Conservation (phyloP, 2,113 vertebrate species). For the Myiozetetes cayanensis region DNA sequence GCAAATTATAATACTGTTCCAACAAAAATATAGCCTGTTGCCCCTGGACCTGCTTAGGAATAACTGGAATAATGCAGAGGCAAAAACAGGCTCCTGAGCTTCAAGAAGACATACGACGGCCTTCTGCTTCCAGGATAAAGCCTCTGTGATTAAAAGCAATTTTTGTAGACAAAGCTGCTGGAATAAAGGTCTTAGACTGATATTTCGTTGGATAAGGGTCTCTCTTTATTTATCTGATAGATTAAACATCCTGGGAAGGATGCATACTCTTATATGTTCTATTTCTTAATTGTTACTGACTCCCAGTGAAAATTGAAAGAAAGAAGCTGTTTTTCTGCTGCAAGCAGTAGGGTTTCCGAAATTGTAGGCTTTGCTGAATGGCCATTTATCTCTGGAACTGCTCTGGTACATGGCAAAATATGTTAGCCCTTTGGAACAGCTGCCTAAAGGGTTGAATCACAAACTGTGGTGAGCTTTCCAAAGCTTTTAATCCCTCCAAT, state of each 20-base stretch:
- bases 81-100: neutral
- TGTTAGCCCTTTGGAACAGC: neutral
- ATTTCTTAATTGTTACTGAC: neutral
- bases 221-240: neutral
- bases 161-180: neutral
- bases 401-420: neutral
- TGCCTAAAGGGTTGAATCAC: neutral
- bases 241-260: neutral
- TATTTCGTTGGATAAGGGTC: neutral
- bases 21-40: neutral
- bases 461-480: neutral
- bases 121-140: neutral
- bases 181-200: constrained; percentile 38
- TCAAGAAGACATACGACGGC: neutral
- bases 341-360: neutral
- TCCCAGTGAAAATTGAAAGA: neutral
- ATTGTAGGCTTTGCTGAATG: neutral
- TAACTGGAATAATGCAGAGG: neutral
- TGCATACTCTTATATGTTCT: neutral
- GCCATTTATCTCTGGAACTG: neutral
- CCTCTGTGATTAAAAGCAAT: neutral
- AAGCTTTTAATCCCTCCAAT: neutral
- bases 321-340: neutral
- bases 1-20: neutral
- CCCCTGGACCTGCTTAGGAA: neutral